Evolutionary conservation across 2,888 invertebrate species (phyloP).

Genomic region (Caenorhabditis sp.): DNA sequence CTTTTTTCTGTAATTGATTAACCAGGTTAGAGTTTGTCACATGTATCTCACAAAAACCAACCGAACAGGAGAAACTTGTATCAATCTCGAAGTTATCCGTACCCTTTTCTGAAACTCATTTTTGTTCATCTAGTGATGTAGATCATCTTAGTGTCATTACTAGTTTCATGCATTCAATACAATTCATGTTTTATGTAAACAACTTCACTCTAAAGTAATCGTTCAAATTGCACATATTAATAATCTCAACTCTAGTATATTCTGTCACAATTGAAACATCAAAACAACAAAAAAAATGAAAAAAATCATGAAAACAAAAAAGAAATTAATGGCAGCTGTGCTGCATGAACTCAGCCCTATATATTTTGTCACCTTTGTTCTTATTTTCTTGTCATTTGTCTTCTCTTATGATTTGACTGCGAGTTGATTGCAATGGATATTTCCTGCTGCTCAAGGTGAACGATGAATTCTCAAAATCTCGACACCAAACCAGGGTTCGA

Average conservation of each 20-base stretch:
- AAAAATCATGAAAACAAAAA: background rate
- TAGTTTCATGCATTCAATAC: background rate
- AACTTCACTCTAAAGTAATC: background rate
- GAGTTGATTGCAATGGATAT: background rate
- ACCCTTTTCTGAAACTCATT: background rate
- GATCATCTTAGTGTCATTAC: background rate
- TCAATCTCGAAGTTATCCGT: background rate
- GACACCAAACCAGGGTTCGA: background rate
- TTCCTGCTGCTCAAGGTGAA: background rate
- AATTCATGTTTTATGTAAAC: background rate
- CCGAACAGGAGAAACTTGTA: background rate
- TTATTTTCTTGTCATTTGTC: background rate
- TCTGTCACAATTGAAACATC: background rate
- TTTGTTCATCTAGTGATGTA: background rate
- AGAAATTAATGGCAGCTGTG: background rate
- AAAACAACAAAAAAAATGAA: background rate
- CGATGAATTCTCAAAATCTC: background rate
- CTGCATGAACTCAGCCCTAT: background rate
- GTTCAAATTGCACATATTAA: background rate
- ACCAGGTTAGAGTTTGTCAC: background rate
- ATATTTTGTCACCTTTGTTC: background rate
- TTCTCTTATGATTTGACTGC: background rate
- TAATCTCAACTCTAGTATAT: background rate
- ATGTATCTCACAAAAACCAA: background rate
- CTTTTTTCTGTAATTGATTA: background rate